Percentiles rank a stretch among this genome's conserved stretches.
Conservation (phyloP, 1,140 invertebrate genomes). For the Andricus grossulariae region DNA sequence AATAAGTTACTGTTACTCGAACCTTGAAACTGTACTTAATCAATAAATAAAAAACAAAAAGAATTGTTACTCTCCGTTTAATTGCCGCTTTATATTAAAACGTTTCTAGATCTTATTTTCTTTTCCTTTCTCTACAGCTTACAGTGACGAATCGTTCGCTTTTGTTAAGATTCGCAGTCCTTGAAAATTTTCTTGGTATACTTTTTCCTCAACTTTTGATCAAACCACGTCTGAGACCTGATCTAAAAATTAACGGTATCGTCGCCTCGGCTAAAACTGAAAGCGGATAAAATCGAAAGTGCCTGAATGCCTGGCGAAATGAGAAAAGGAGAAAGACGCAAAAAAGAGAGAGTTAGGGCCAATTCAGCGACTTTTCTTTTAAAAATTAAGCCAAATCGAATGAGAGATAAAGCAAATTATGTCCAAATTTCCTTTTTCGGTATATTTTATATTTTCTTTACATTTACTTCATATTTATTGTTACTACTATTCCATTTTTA, state of each 20-base stretch:
- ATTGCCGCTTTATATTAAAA: neutral
- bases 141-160: neutral
- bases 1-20: conserved; percentile 11
- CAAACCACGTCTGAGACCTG: neutral
- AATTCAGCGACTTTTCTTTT: conserved; percentile 18
- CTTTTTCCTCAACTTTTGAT: neutral
- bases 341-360: conserved; percentile 24
- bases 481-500: no score
- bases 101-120: neutral
- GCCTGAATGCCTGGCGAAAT: conserved; percentile 43
- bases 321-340: conserved; percentile 32
- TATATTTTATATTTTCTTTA: neutral
- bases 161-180: neutral
- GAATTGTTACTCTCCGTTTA: neutral
- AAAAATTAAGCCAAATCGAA: neutral
- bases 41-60: neutral
- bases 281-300: conserved; percentile 53
- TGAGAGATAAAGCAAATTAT: neutral
- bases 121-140: neutral
- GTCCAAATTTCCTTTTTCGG: neutral
- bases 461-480: no score
- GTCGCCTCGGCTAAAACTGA: conserved; percentile 22
- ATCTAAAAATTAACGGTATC: conserved; percentile 49
- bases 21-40: neutral
- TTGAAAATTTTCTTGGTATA: conserved; percentile 1